Evolutionary conservation across 2,113 vertebrate genomes (phyloP).

Genomic region (Percina caprodes): DNA sequence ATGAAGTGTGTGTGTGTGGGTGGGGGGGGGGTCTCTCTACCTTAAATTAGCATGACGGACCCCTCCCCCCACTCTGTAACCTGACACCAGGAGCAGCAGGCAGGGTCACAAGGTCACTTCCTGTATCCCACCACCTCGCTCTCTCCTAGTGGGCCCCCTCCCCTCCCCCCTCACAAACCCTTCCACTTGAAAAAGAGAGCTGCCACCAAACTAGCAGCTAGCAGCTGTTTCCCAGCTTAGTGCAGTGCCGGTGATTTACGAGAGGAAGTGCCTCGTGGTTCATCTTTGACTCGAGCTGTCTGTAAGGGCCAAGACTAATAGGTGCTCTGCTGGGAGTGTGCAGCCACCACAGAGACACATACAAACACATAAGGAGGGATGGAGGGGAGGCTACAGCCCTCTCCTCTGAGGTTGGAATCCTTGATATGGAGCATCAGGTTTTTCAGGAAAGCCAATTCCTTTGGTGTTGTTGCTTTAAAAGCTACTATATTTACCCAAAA

Average conservation of each 20-base stretch:
- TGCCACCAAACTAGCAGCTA: conserved; percentile 87
- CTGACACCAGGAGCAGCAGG: conserved; percentile 89
- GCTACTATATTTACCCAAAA: background rate
- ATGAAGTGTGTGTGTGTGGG: conserved; percentile 1
- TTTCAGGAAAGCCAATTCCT: conserved; percentile 19
- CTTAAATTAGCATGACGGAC: conserved; percentile 56
- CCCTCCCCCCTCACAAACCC: conserved; percentile 21
- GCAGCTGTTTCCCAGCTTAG: conserved; percentile 97
- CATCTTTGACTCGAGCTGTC: conserved; percentile 83
- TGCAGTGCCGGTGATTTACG: conserved; percentile 93
- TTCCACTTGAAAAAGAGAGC: conserved; percentile 82
- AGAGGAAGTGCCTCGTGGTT: conserved; percentile 84
- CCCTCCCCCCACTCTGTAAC: conserved; percentile 58
- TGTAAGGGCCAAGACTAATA: conserved; percentile 80
- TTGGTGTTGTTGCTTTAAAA: conserved; percentile 12
- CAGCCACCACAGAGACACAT: conserved; percentile 70
- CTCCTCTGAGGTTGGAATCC: conserved; percentile 44
- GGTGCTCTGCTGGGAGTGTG: conserved; percentile 77
- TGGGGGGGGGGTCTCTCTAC: conserved; percentile 31
- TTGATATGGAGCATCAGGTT: conserved; percentile 33
- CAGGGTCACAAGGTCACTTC: conserved; percentile 96
- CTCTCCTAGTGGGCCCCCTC: conserved; percentile 54
- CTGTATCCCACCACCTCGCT: conserved; percentile 83
- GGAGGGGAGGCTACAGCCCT: conserved; percentile 3
- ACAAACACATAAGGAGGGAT: conserved; percentile 58